A percentile compares a stretch with the other conserved stretches of the same genome.
These are phyloP conservation scores for Hypomesus transpacificus DNA, from an alignment of 2,113 vertebrate species.

Conservation along the genomic window DNA sequence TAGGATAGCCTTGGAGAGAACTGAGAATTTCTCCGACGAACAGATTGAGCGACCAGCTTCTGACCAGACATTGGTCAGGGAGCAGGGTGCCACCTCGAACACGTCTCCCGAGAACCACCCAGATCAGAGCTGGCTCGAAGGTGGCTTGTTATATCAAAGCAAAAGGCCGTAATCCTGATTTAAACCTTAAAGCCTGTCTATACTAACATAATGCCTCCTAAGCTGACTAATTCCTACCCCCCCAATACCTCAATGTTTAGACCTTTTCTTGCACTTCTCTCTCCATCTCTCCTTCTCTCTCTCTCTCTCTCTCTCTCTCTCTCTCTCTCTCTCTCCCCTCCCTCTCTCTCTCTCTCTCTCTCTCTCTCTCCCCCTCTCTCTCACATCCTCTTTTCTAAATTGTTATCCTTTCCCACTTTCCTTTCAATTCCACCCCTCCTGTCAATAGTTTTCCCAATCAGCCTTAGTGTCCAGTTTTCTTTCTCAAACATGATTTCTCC, in stretches of 20 bases:
- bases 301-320: too few species aligned
- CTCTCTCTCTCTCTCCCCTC: neutral
- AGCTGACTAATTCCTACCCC: constrained; percentile 68
- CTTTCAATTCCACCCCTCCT: too few species aligned
- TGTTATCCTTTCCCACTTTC: neutral
- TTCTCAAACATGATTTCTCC: neutral
- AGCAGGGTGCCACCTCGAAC: constrained; percentile 56
- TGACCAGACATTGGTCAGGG: constrained; percentile 48
- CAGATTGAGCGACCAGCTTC: constrained; percentile 54
- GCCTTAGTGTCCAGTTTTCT: neutral
- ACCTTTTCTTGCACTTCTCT: neutral
- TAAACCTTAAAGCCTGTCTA: constrained; percentile 70
- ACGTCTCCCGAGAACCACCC: constrained; percentile 58
- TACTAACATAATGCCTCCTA: constrained; percentile 72
- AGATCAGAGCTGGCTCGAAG: constrained; percentile 52
- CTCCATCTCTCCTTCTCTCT: neutral
- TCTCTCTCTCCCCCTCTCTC: neutral
- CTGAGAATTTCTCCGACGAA: constrained; percentile 41
- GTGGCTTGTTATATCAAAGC: constrained; percentile 70
- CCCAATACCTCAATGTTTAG: constrained; percentile 57
- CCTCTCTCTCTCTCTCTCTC: neutral
- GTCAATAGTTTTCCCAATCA: neutral
- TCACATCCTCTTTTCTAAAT: neutral
- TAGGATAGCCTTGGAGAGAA: constrained; percentile 16
- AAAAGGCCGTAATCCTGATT: constrained; percentile 72